Base-by-base conservation (phyloP, 1,140 invertebrate species). In the Thaumatotibia leucotreta region DNA sequence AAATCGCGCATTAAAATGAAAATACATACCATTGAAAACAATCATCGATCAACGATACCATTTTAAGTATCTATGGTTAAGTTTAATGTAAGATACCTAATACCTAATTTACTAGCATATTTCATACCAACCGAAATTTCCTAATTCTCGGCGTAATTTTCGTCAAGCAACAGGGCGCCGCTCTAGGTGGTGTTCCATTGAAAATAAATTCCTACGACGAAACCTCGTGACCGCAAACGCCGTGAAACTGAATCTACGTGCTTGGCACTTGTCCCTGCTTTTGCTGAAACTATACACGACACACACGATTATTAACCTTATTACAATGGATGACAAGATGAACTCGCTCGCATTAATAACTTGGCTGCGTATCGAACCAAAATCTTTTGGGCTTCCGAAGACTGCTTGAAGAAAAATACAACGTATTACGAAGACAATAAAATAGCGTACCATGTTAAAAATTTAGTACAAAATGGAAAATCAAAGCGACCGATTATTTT, bases 231-330 rank as follows among this genome's bases (percentile, higher is more conserved):
- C 52, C 52, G 4, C 52, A 58, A 58, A 58, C 52, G 24, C 52
- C 52, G 52, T 58, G 52, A 58, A 58, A 58, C 52, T 58, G 52
- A 45, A 45, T 58, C 52, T 58, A 58, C 52, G 52, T 58, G 52
- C 52, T 58, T 58, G 52, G 52, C 52, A 58, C 23, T 58, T 58
- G 52, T 58, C 52, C 52, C 52, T 58, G 52, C 10, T 10, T 24
- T 10, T 27, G 4, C 4, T 6, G 50, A 54, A 23, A 14, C 50
- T 8, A 20, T 45, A 45, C 5, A 5, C 14, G 4, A 45, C 17
- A 20, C 17, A 45, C 6, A 0, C 35, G 4, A 45, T 45, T 45
- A 45, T 45, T 9, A 45, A 45, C 17, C 39, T 45, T 45, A 45
- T 20, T 20, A 45, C 17, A 45, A n/a, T 20, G 1, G 14, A 8